phyloP scores from a whole-genome alignment of 2,888 invertebrate genomes.

The Mythimna vitellina region DNA sequence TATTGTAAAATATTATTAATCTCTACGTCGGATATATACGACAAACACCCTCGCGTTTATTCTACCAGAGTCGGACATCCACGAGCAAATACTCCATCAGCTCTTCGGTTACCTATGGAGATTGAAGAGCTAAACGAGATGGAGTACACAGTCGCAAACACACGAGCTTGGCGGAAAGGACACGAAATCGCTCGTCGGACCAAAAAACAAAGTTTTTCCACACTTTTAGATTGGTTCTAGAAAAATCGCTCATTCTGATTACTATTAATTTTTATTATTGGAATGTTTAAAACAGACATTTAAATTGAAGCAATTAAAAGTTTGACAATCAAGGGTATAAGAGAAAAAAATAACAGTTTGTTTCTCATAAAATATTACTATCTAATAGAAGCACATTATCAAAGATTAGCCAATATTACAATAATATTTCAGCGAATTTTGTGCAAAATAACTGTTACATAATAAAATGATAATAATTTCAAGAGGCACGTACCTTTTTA shows the following conservation, averaged over 20 bases:
- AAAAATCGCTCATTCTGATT: not conserved
- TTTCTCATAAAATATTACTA: not conserved
- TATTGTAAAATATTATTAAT: too few relatives aligned
- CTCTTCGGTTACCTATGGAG: too few relatives aligned
- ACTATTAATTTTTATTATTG: conserved; percentile 1
- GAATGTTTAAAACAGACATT: conserved; percentile 32
- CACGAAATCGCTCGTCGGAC: too few relatives aligned
- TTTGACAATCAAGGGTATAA: too few relatives aligned
- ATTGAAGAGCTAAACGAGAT: too few relatives aligned
- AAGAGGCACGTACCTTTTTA: conserved; percentile 39
- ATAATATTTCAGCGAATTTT: conserved; percentile 17
- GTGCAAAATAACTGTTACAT: conserved; percentile 23
- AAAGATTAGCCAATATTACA: conserved; percentile 1
- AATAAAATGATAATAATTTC: conserved; percentile 1
- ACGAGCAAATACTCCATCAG: too few relatives aligned
- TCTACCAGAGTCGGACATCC: too few relatives aligned
- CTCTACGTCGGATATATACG: too few relatives aligned
- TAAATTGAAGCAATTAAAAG: conserved; percentile 44
- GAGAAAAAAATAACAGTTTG: conserved; percentile 27
- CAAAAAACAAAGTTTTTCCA: not conserved
- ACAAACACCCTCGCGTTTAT: too few relatives aligned
- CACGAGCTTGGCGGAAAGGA: too few relatives aligned
- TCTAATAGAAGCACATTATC: conserved; percentile 24
- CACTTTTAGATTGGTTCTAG: not conserved
- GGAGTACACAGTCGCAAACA: too few relatives aligned